These are phyloP conservation scores for Oreochromis aureus DNA, from an alignment of 2,113 vertebrate species.

Conservation along the genomic window DNA sequence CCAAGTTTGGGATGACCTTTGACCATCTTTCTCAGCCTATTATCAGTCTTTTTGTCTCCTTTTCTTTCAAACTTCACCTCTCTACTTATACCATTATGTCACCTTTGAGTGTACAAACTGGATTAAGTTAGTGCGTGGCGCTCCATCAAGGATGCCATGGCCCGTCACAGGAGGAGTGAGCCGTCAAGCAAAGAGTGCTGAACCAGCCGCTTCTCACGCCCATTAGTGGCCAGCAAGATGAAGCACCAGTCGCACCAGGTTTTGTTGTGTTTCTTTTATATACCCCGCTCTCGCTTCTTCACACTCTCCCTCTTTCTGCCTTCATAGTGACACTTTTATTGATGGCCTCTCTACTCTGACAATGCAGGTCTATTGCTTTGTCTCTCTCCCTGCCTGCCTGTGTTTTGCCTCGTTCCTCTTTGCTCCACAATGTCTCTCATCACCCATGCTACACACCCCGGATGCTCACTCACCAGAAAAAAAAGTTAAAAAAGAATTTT, in stretches of 20 bases:
- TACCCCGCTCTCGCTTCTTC: slow-evolving; percentile 28
- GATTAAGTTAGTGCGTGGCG: slow-evolving; percentile 79
- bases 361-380: slow-evolving; percentile 54
- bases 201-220: slow-evolving; percentile 52
- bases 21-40: slow-evolving; percentile 22
- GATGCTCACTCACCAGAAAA: neutral
- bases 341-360: slow-evolving; percentile 63
- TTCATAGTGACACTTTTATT: slow-evolving; percentile 58
- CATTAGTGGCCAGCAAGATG: slow-evolving; percentile 53
- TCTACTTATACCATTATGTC: slow-evolving; percentile 17
- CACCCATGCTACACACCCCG: neutral
- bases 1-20: slow-evolving; percentile 61
- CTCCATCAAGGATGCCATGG: slow-evolving; percentile 63
- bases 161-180: slow-evolving; percentile 67
- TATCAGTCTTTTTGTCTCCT: neutral
- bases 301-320: slow-evolving; percentile 35
- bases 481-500: neutral
- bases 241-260: slow-evolving; percentile 43
- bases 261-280: slow-evolving; percentile 61
- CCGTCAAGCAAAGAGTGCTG: slow-evolving; percentile 53
- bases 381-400: slow-evolving; percentile 14
- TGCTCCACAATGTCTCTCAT: neutral
- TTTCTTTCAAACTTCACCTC: neutral
- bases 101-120: slow-evolving; percentile 23
- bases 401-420: slow-evolving; percentile 1